Conservation (phyloP, 30 jellyfish, hydroid and myxozoan species). For the Turritopsis dohrnii region DNA sequence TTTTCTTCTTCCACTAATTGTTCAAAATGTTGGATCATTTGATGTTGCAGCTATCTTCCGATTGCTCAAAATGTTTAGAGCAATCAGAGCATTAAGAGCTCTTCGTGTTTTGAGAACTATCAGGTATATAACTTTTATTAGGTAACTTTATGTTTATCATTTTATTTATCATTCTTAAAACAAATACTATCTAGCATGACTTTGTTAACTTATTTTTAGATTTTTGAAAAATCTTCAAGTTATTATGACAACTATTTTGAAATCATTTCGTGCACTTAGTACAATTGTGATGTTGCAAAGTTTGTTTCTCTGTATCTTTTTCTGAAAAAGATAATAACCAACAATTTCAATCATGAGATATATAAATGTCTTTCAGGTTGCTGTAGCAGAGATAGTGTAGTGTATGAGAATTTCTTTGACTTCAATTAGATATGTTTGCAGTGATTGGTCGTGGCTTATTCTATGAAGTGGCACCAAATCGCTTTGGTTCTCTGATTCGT, state of each 20-base stretch:
- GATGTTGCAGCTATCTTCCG: slow-evolving; percentile 94
- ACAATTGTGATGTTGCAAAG: slow-evolving; percentile 74
- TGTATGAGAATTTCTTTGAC: neutral
- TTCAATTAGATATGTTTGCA: slow-evolving; percentile 65
- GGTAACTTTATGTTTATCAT: neutral
- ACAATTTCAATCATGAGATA: neutral
- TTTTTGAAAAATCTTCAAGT: slow-evolving; percentile 83
- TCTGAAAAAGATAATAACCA: neutral
- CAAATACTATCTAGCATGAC: neutral
- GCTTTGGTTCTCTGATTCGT: slow-evolving; percentile 66
- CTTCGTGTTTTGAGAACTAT: slow-evolving; percentile 82
- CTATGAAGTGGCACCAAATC: slow-evolving; percentile 55
- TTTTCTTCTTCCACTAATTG: slow-evolving; percentile 70
- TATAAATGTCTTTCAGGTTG: neutral
- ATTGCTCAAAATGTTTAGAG: slow-evolving; percentile 69
- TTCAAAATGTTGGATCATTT: slow-evolving; percentile 57
- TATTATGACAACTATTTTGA: slow-evolving; percentile 70
- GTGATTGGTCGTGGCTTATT: slow-evolving; percentile 89
- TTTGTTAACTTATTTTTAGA: slow-evolving; percentile 28
- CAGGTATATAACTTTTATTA: slow-evolving; percentile 25
- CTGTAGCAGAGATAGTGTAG: no score
- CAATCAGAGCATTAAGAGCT: slow-evolving; percentile 85
- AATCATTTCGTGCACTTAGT: slow-evolving; percentile 83
- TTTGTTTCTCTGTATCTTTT: slow-evolving; percentile 76
- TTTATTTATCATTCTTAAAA: neutral